Base-by-base conservation (phyloP, 2,888 invertebrate genomes). In the Keiferia lycopersicella region DNA sequence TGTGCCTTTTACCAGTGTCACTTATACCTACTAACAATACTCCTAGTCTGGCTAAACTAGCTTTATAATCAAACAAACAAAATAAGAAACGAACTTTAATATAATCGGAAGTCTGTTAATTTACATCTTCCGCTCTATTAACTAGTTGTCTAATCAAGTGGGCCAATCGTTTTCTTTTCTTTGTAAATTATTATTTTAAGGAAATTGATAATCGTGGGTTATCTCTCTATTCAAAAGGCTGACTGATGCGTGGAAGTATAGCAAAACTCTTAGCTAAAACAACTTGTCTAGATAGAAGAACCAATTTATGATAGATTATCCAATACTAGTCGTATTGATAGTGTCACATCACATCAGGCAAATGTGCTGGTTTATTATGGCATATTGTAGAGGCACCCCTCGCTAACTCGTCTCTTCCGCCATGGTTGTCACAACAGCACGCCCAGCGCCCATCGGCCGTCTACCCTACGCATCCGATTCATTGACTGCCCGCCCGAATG, bases 391-490 rank as follows among this genome's bases (percentile, higher is more conserved):
- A 69, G 69, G 69, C 67, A 72, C 72, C 73, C 76, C 75, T 74
- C 74, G 73, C 76, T 87, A 87, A 87, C 80, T 66, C 73, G 81
- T 45, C 69, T 77, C 86, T 87, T 86, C 88, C 89, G 87, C 79
- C 75, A 76, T 78, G 71, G 72, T 74, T 85, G 90, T 90, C 90
- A 90, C 79, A 91, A 90, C 89, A 88, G 76, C 76, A 82, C 86
- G 82, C 87, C 87, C 84, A 72, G 71, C 20, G 65, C 76, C 79
- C 82, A 81, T 26, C 26, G 26, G 26, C 82, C 8, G 34, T 14
- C 65, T 76, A 79, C 82, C 81, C 83, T 79, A 75, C 69, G 68
- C 68, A 70, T 69, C 75, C 79, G 79, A 81, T 80, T 82, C 75
- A 80, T 76, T 73, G 73, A 68, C 53, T 53, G 50, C 16, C 50